These are phyloP conservation scores for Myotis pilosus DNA, from an alignment of 2,797 vertebrate species.

Conservation along the genomic window DNA sequence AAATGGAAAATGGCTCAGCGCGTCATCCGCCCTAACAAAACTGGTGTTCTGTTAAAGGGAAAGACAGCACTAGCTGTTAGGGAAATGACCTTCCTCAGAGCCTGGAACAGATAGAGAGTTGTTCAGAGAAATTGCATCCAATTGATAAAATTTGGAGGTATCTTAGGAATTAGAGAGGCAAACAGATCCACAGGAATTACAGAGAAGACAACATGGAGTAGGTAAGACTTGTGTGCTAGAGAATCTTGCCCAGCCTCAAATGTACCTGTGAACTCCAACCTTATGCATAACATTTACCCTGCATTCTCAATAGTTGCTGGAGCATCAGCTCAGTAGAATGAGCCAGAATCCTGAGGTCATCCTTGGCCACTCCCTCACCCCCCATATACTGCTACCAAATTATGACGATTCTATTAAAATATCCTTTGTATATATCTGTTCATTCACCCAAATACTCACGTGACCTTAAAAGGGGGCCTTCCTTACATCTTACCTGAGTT, in stretches of 20 bases:
- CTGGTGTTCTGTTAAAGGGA: neutral
- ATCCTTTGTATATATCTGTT: neutral
- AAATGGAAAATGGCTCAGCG: neutral
- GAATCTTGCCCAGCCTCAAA: neutral
- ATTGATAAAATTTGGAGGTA: neutral
- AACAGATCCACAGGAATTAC: neutral
- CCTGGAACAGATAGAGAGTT: neutral
- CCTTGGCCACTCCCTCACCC: neutral
- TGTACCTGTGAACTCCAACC: neutral
- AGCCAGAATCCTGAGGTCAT: neutral
- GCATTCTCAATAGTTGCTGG: neutral
- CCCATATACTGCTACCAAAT: neutral
- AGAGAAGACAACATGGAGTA: neutral
- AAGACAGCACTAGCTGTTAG: neutral
- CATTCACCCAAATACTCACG: neutral
- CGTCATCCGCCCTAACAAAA: neutral
- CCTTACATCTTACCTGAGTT: neutral
- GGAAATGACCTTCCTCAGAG: neutral
- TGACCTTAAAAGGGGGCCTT: neutral
- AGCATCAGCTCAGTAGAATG: neutral
- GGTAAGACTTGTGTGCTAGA: neutral
- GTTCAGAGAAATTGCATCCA: neutral
- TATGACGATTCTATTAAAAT: neutral
- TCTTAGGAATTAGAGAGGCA: neutral
- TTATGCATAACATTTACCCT: neutral